Evolutionary conservation across 1,140 invertebrate species (phyloP), one percentile per base, ranked within the genome.

Genomic region (Habropoda laboriosa): DNA sequence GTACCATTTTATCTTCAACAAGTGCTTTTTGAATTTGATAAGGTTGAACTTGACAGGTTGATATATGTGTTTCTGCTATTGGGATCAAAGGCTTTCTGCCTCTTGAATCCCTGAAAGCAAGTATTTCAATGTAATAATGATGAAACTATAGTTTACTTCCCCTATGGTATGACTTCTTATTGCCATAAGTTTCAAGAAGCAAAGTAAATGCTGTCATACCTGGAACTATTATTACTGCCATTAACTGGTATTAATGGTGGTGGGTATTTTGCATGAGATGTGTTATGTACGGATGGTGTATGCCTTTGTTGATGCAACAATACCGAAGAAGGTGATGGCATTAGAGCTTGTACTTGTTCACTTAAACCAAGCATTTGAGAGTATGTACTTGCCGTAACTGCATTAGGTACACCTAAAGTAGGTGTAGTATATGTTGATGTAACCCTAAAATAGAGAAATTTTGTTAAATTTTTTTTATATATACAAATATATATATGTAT

Each of bases 1-100:
- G 96, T 83, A 97, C 95, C 94, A 96, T 95, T 91, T 95, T 96
- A 85, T 95, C 96, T 86, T 96, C 96, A 55, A 97, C 95, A 63
- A 96, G 93, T 30, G 96, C 96, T 89, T 96, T 96, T 86, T 97
- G 96, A 42, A 97, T 94, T 94, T 96, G 94, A 78, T 95, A 95
- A 78, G 92, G 92, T 79, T 95, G 95, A 87, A 95, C 95, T 92
- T 95, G 95, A 87, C 94, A 94, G 87, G 93, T 93, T 79, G 93
- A 87, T 60, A 94, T 93, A 79, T 91, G 93, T 72, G 94, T 93
- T 88, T 96, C 95, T 24, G 93, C 91, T 85, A 96, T 95, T 75
- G 93, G 93, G 64, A 95, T 95, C 71, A 96, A 93, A 86, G 94
- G 91, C 89, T 95, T 95, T 91, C 93, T 91, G 35, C 86, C 88